phyloP scores from a whole-genome alignment of 2,797 vertebrate species.

The Phalloptychus januarius region DNA sequence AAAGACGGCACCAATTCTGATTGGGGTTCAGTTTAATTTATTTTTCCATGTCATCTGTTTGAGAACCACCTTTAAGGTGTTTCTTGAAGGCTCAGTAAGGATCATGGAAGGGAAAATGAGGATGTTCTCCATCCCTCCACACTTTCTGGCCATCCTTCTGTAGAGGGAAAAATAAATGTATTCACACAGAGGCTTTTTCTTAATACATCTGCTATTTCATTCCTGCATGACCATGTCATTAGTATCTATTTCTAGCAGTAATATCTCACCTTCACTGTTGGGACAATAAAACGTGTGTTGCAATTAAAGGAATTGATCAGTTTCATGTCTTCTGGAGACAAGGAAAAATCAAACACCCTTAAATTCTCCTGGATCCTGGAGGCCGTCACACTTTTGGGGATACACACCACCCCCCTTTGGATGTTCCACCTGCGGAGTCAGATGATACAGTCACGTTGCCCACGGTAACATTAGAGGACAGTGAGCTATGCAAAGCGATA shows the following conservation, averaged over 20 bases:
- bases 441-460: neutral
- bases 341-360: conserved; percentile 78
- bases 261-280: conserved; percentile 68
- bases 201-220: neutral
- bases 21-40: neutral
- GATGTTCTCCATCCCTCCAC: conserved; percentile 79
- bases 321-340: conserved; percentile 74
- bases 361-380: conserved; percentile 81
- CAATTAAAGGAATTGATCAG: conserved; percentile 70
- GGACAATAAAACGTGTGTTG: conserved; percentile 72
- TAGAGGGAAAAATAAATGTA: neutral
- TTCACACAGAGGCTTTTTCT: neutral
- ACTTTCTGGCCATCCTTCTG: conserved; percentile 73
- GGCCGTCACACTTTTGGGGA: conserved; percentile 81
- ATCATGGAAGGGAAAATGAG: conserved; percentile 80
- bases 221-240: neutral
- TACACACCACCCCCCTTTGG: conserved; percentile 76
- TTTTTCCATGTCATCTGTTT: neutral
- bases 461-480: neutral
- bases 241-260: neutral
- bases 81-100: conserved; percentile 56
- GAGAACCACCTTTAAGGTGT: neutral
- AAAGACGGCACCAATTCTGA: neutral
- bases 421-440: conserved; percentile 75
- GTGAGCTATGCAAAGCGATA: too few species aligned